Base-by-base conservation (phyloP, 1,140 invertebrate genomes). In the Helicoverpa zea region DNA sequence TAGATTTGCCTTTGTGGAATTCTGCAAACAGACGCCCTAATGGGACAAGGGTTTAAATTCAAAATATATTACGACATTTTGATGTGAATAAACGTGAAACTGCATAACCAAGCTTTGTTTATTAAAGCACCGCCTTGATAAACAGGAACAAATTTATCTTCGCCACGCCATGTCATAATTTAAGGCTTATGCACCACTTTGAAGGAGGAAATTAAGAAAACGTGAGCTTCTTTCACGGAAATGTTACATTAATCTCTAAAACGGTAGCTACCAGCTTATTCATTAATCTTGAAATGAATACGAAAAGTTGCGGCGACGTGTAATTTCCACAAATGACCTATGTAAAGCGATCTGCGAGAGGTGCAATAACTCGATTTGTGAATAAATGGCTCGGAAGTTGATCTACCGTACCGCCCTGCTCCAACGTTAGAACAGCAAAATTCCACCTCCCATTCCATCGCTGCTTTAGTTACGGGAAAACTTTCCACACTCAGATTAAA, bases 301-400 rank as follows among this genome's bases (percentile, higher is more conserved):
- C 47, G 59, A 61, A 83, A 83, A 83, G 52, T 83, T 80, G 74
- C 66, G 73, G 64, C 54, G 64, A 83, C 64, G 90, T 91, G 92
- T 90, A 91, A 94, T 93, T 93, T 87, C 86, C 91, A 88, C 92
- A 93, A 93, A 94, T 93, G 92, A 94, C 87, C 91, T 92, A 88
- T 92, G 91, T 91, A 92, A 91, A 92, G 89, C 91, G 90, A 92
- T 91, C 91, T 87, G 88, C 86, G 90, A 85, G 90, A 91, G 91
- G 91, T 92, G 92, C 93, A 92, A 93, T 94, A 94, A 93, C 92
- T 90, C 88, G 92, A 94, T 94, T 93, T 92, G 88, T 85, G 91
- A 93, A 92, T 92, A 94, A 94, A 94, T 94, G 93, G 90, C 85
- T 87, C 83, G 93, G 91, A 94, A 94, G 90, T 92, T 94, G 91